phyloP scores from a whole-genome alignment of 2,888 invertebrate genomes.

The Apeira syringaria region DNA sequence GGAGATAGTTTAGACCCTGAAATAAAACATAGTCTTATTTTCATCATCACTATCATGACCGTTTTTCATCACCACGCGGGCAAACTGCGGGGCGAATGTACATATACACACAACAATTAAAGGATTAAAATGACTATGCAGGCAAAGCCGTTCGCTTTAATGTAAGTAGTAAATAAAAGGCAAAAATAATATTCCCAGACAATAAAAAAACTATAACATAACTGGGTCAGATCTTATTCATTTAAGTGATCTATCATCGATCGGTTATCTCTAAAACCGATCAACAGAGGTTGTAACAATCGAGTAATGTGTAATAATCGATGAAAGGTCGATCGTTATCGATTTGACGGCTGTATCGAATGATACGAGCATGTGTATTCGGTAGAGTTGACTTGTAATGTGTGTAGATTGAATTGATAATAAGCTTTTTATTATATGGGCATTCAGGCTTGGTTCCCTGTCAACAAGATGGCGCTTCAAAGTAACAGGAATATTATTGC shows the following conservation, averaged over 20 bases:
- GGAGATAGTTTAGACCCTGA: no score
- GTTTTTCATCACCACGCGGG: no score
- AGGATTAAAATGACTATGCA: no score
- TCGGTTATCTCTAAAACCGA: conserved; percentile 15
- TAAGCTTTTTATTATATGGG: neutral
- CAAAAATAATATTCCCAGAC: conserved; percentile 3
- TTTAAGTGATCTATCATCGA: conserved; percentile 19
- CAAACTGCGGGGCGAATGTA: no score
- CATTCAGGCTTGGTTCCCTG: no score
- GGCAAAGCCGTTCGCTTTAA: neutral
- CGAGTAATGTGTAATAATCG: conserved; percentile 24
- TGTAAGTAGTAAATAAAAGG: neutral
- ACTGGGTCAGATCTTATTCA: conserved; percentile 11
- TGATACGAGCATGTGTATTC: conserved; percentile 16
- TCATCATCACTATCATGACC: no score
- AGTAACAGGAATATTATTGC: no score
- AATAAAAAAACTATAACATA: conserved; percentile 6
- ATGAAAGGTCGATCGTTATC: conserved; percentile 21
- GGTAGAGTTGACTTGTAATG: conserved; percentile 4
- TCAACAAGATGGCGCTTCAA: no score
- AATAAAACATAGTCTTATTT: no score
- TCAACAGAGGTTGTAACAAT: conserved; percentile 15
- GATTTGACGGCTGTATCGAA: conserved; percentile 22
- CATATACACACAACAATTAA: no score
- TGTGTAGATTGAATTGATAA: conserved; percentile 3